A percentile compares a stretch with the other conserved stretches of the same genome.
Conservation (phyloP, 2,797 vertebrate genomes). For the Pterois miles region DNA sequence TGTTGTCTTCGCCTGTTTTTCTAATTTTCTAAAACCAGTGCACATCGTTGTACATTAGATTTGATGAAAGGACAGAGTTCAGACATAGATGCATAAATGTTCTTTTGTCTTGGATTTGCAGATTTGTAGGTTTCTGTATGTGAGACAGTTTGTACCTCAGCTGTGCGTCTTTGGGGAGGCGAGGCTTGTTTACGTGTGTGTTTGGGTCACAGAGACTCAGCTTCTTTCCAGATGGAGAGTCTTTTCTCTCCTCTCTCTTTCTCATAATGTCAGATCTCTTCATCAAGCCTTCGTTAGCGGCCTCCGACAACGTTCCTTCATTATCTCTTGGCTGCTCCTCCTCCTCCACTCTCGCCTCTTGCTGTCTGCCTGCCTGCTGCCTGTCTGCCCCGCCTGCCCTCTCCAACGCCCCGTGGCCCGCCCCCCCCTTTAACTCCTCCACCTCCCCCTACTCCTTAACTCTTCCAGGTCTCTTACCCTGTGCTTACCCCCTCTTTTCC, state of each 20-base stretch:
- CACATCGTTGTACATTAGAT: neutral
- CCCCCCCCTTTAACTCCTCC: slow-evolving; percentile 24
- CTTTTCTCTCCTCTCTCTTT: slow-evolving; percentile 17
- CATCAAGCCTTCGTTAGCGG: slow-evolving; percentile 32
- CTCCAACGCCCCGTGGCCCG: slow-evolving; percentile 23
- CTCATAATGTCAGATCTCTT: slow-evolving; percentile 20
- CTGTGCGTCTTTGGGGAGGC: slow-evolving; percentile 18
- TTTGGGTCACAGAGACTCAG: slow-evolving; percentile 27
- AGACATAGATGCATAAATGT: neutral
- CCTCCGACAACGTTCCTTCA: slow-evolving; percentile 37
- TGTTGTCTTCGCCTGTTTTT: neutral
- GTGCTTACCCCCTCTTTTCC: slow-evolving; percentile 79
- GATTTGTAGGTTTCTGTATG: neutral
- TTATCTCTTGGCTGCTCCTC: slow-evolving; percentile 46
- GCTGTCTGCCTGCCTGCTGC: slow-evolving; percentile 62
- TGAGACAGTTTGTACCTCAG: slow-evolving; percentile 13
- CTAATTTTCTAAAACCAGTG: neutral
- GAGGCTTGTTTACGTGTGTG: slow-evolving; percentile 19
- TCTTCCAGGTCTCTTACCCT: slow-evolving; percentile 74
- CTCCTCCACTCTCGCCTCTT: slow-evolving; percentile 42
- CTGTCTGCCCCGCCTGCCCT: slow-evolving; percentile 35
- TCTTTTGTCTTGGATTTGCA: neutral
- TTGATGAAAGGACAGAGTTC: neutral
- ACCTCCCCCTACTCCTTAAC: slow-evolving; percentile 36
- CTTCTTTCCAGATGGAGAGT: slow-evolving; percentile 15